Conservation (phyloP, 2,113 vertebrate genomes). For the Sporophila hypoxantha region DNA sequence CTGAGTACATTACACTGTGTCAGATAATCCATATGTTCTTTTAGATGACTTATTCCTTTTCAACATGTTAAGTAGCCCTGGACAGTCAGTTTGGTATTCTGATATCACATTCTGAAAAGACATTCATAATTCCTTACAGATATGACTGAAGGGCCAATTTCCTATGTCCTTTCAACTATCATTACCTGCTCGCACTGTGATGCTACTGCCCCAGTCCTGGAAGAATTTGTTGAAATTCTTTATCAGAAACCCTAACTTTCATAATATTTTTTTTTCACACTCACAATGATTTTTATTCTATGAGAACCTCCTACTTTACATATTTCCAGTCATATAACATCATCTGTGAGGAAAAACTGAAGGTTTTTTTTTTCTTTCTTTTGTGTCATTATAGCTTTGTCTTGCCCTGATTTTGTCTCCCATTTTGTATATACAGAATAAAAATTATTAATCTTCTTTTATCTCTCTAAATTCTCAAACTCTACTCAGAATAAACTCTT, state of each 20-base stretch:
- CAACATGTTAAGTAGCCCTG: neutral
- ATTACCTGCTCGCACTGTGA: neutral
- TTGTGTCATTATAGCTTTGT: neutral
- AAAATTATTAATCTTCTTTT: neutral
- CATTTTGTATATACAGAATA: neutral
- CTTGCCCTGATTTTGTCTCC: neutral
- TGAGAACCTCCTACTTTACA: neutral
- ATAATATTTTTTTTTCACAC: neutral
- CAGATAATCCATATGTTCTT: neutral
- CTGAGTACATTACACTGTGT: neutral
- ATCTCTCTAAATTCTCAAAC: neutral
- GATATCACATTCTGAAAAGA: neutral
- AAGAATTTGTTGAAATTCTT: neutral
- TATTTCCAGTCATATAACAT: neutral
- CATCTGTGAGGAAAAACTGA: neutral
- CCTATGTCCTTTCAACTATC: neutral
- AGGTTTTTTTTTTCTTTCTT: rapidly evolving
- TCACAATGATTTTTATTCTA: neutral
- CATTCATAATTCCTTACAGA: neutral
- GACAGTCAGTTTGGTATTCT: neutral
- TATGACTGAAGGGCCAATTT: neutral
- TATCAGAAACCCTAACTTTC: neutral
- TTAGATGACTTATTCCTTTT: neutral
- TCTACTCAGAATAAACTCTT: neutral
- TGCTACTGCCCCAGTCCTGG: neutral